These are phyloP conservation scores for Prostheceraeus crozeri DNA, from an alignment of 2,888 invertebrate species.

Conservation along the genomic window DNA sequence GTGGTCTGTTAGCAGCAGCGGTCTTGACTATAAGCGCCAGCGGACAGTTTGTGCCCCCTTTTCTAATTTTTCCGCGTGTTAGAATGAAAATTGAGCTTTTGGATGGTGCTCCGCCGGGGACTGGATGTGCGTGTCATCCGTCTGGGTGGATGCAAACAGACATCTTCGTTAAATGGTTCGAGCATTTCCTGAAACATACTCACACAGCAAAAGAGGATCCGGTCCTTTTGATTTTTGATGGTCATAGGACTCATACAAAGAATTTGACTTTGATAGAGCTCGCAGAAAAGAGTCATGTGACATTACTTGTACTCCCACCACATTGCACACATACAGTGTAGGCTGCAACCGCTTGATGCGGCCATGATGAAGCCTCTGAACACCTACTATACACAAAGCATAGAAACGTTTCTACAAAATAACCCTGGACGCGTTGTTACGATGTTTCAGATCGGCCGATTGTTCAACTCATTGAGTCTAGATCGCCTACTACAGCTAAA, in stretches of 20 bases:
- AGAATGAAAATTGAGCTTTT: slow-evolving; percentile 14
- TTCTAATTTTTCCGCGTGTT: slow-evolving; percentile 4
- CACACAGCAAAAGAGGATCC: background rate
- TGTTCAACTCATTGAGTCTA: no score
- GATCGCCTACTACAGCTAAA: no score
- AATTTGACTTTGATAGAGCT: background rate
- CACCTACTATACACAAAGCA: background rate
- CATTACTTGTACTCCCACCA: slow-evolving; percentile 9
- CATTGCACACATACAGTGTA: slow-evolving; percentile 27
- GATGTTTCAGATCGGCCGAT: background rate
- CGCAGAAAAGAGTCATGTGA: slow-evolving; percentile 2
- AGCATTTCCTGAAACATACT: background rate
- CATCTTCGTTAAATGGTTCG: background rate
- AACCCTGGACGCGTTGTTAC: background rate
- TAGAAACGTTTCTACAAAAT: slow-evolving; percentile 10
- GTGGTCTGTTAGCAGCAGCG: background rate
- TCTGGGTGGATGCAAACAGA: slow-evolving; percentile 1
- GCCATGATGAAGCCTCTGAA: slow-evolving; percentile 14
- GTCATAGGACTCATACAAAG: slow-evolving; percentile 14
- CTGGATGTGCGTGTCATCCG: background rate
- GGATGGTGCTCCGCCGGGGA: slow-evolving; percentile 16
- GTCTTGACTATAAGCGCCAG: background rate
- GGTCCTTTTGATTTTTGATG: background rate
- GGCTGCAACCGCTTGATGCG: slow-evolving; percentile 20
- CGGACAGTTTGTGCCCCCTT: background rate